Percentiles rank a stretch among this genome's conserved stretches.
Evolutionary conservation across 2,888 invertebrate species (phyloP).

Genomic region (Chironomus riparius): DNA sequence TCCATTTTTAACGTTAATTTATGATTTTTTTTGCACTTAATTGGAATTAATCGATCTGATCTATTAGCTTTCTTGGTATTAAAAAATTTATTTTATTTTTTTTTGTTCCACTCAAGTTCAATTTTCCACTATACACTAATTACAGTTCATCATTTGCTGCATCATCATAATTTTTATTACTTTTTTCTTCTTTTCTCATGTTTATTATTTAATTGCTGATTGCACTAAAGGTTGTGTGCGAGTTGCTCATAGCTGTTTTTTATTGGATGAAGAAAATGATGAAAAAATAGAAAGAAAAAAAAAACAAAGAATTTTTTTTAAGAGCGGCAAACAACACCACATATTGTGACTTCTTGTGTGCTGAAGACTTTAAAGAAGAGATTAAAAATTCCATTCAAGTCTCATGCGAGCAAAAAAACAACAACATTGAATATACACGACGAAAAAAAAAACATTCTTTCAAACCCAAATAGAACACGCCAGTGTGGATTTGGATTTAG

Average conservation of each 20-base stretch:
- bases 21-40: background rate
- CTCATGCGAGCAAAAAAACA: background rate
- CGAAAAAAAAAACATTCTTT: background rate
- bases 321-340: background rate
- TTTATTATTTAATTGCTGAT: background rate
- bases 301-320: background rate
- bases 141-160: conserved; percentile 1
- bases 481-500: background rate
- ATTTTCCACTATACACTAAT: conserved; percentile 6
- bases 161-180: background rate
- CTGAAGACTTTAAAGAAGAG: background rate
- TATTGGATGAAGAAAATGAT: background rate
- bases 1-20: conserved; percentile 26
- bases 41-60: background rate
- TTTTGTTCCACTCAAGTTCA: background rate
- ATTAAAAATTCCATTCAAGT: background rate
- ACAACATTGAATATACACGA: background rate
- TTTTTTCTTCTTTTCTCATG: background rate
- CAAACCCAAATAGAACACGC: background rate
- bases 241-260: background rate
- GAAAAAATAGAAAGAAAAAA: background rate
- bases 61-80: background rate
- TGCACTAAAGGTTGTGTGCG: background rate
- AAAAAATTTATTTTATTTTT: background rate
- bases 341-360: background rate